Base-by-base conservation (phyloP, 2,797 vertebrate genomes). In the Tympanoctomys barrerae region DNA sequence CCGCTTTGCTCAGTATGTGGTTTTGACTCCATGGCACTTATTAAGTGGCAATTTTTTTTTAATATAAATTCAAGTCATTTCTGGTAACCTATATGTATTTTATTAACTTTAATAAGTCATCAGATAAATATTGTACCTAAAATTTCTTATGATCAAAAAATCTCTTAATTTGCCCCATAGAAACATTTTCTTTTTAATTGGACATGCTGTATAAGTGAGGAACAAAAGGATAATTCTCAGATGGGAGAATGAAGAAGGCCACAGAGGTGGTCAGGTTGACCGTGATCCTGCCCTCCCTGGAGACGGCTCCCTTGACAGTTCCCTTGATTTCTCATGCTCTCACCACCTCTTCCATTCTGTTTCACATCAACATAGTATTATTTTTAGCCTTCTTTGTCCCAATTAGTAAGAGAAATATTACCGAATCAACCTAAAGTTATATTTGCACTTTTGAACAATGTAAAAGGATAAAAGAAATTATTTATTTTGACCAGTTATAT, bases 221-320 rank as follows among this genome's bases (percentile, higher is more conserved):
- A 81, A 36, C 54, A 26, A 85, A 86, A 91, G 46, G 12, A 87
- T 21, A 73, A 89, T 83, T 93, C 88, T 79, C 33, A 57, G 54
- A 49, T 4, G 87, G n/a, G 78, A 93, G 70, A 75, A 24, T 33
- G 8, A 57, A 13, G 57, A 21, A 90, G 16, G 70, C 33, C 59
- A 84, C 73, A 68, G 75, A 84, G 33, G 6, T 8, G 4, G 31
- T 39, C 33, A 59, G 66, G 22, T 19, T 91, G 87, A 13, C 22
- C 46, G 5, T 19, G n/a, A 4, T 5, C 49, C n/a, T 62, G 1
- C 36, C 18, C 18, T 81, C 18, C 28, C 28, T 24, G 39, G 71
- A 87, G 52, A 11, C 4, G 33, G 11, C 26, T 80, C 4, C 61
- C 31, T 57, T 90, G 24, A 5, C 64, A 57, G 73, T 59, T 83